Conservation (phyloP, 2,888 invertebrate genomes). For the Rhopalosiphum nymphaeae region DNA sequence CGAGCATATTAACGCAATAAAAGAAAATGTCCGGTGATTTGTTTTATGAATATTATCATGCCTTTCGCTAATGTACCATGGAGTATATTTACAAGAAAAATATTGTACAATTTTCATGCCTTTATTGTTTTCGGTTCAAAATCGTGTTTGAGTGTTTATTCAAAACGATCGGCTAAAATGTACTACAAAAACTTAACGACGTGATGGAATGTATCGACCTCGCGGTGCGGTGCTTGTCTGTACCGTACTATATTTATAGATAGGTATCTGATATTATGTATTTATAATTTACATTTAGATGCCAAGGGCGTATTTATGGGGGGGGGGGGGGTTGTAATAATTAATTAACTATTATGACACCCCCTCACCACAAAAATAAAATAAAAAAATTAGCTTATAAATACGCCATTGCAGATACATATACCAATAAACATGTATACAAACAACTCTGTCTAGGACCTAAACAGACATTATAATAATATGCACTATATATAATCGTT, state of each 20-base stretch:
- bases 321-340: too few species aligned
- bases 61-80: not conserved
- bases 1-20: constrained; percentile 29
- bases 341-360: too few species aligned
- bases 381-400: too few species aligned
- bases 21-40: constrained; percentile 50
- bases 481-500: too few species aligned
- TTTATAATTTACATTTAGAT: too few species aligned
- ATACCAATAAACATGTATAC: too few species aligned
- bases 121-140: constrained; percentile 14
- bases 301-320: too few species aligned
- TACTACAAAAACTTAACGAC: not conserved
- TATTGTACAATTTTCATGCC: not conserved
- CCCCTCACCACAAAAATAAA: too few species aligned
- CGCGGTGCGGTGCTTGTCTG: not conserved
- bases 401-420: too few species aligned
- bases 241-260: not conserved
- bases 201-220: not conserved
- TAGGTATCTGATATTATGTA: too few species aligned
- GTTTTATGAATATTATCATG: constrained; percentile 48
- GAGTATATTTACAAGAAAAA: constrained; percentile 26
- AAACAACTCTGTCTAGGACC: too few species aligned
- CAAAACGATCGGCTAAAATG: not conserved
- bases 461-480: too few species aligned
- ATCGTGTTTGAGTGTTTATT: not conserved